These are phyloP conservation scores for Aplocera efformata DNA, from an alignment of 2,888 invertebrate species.

Conservation along the genomic window DNA sequence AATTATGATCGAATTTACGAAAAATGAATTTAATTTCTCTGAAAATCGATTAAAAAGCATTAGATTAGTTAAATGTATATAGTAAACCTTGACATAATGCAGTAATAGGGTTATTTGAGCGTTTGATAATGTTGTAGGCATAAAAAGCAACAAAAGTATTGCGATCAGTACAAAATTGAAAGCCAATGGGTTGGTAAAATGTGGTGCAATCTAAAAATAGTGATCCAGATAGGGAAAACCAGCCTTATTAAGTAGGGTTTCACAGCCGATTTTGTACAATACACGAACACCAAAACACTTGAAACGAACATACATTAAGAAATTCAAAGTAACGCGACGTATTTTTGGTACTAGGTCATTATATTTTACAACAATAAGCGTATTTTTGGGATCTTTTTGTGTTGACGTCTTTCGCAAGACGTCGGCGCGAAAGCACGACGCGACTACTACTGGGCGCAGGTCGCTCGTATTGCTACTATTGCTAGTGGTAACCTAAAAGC, in stretches of 20 bases:
- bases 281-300: slow-evolving; percentile 36
- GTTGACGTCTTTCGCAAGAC: slow-evolving; percentile 50
- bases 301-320: slow-evolving; percentile 23
- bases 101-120: slow-evolving; percentile 42
- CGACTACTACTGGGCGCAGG: slow-evolving; percentile 66
- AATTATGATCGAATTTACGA: too few relatives aligned
- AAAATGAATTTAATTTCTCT: slow-evolving; percentile 4
- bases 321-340: slow-evolving; percentile 37
- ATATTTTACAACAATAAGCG: slow-evolving; percentile 43
- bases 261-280: slow-evolving; percentile 36
- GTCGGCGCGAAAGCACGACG: slow-evolving; percentile 62
- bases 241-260: slow-evolving; percentile 45
- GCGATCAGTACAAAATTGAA: slow-evolving; percentile 22
- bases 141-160: not conserved
- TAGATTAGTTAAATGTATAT: slow-evolving; percentile 25
- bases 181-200: slow-evolving; percentile 38
- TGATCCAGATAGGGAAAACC: slow-evolving; percentile 42
- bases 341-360: slow-evolving; percentile 53
- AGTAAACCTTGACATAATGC: slow-evolving; percentile 64
- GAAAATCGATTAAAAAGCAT: slow-evolving; percentile 17
- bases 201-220: slow-evolving; percentile 55
- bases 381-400: slow-evolving; percentile 42
- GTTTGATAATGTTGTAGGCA: not conserved
- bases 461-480: slow-evolving; percentile 45
- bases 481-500: slow-evolving; percentile 52